These are phyloP conservation scores for Epinephelus lanceolatus DNA, from an alignment of 2,113 vertebrate species.

Conservation along the genomic window DNA sequence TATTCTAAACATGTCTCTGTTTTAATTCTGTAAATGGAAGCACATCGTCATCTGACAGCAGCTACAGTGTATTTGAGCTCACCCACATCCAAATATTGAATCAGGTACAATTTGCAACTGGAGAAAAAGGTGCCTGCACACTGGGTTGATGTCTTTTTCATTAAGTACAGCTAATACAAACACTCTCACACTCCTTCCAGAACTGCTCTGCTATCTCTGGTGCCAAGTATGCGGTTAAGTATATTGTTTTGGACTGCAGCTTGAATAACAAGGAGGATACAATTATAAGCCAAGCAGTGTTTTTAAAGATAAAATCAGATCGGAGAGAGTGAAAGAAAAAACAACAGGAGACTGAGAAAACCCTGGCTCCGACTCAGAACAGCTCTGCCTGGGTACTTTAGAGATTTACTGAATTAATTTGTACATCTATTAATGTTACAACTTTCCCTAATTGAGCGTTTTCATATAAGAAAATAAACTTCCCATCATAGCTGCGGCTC, in stretches of 20 bases:
- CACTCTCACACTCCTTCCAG: background rate
- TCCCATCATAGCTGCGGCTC: conserved; percentile 6
- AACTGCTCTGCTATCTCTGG: background rate
- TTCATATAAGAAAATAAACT: conserved; percentile 28
- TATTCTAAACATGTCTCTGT: conserved; percentile 2
- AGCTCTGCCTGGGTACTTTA: conserved; percentile 20
- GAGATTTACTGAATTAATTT: conserved; percentile 64
- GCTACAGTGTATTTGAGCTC: background rate
- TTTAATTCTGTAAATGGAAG: background rate
- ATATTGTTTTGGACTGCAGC: conserved; percentile 46
- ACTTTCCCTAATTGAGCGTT: conserved; percentile 45
- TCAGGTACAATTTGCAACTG: background rate
- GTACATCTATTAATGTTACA: conserved; percentile 37
- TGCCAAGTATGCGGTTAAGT: conserved; percentile 46
- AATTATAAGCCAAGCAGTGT: conserved; percentile 35
- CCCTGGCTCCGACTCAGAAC: conserved; percentile 27
- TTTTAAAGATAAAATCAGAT: conserved; percentile 46
- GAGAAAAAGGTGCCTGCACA: background rate
- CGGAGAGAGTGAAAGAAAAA: conserved; percentile 16
- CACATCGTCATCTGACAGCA: conserved; percentile 6
- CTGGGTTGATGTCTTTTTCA: background rate
- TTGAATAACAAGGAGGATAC: conserved; percentile 44
- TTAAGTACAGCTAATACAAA: conserved; percentile 11
- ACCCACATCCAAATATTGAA: conserved; percentile 22
- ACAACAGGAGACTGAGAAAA: conserved; percentile 6